Percentiles rank a stretch among this genome's conserved stretches.
These are phyloP conservation scores for Oligia strigilis DNA, from an alignment of 2,888 invertebrate species.

Conservation along the genomic window DNA sequence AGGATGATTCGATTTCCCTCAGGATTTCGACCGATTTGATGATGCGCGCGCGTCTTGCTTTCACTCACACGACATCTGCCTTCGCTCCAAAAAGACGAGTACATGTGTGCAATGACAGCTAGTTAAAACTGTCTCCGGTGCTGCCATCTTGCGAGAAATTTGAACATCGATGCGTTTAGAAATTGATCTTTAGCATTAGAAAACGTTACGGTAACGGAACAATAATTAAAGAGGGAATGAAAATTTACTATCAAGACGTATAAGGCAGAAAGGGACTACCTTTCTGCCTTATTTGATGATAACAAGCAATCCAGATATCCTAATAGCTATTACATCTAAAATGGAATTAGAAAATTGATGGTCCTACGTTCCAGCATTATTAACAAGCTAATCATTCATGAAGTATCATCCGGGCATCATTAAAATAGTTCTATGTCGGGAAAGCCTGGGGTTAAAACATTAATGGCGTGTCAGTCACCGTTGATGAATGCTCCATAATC, in stretches of 20 bases:
- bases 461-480: conserved; percentile 61
- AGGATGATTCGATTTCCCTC: too few species aligned
- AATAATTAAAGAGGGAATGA: conserved; percentile 33
- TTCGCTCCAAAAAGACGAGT: too few species aligned
- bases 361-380: conserved; percentile 22
- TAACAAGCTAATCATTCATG: conserved; percentile 47
- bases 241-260: conserved; percentile 17
- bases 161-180: too few species aligned
- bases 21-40: too few species aligned
- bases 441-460: conserved; percentile 41
- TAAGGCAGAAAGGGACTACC: background rate
- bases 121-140: too few species aligned
- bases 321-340: conserved; percentile 25
- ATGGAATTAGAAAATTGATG: conserved; percentile 43
- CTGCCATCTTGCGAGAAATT: too few species aligned
- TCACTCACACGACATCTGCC: too few species aligned
- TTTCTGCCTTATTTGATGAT: conserved; percentile 37
- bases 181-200: too few species aligned
- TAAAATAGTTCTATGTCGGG: conserved; percentile 53
- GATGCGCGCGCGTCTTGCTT: too few species aligned
- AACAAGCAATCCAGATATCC: conserved; percentile 20
- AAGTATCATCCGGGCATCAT: conserved; percentile 47
- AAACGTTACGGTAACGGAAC: too few species aligned
- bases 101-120: too few species aligned
- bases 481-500: conserved; percentile 57